Evolutionary conservation across 1,140 invertebrate genomes (phyloP), one percentile per base, ranked within the genome.

Genomic region (Drosophila aff.): DNA sequence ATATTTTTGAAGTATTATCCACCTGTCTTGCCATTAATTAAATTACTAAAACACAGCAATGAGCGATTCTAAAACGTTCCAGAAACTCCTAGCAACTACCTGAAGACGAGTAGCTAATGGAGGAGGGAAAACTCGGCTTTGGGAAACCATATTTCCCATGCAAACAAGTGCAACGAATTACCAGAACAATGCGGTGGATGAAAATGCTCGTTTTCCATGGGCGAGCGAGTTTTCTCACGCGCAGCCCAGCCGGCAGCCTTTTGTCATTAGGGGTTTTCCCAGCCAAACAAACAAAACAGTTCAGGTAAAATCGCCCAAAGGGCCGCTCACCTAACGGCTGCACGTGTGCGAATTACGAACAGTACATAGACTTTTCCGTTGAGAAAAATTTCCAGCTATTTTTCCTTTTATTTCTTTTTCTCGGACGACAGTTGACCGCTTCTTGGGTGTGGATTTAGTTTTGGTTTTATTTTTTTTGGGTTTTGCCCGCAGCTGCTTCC

Each of bases 111-210:
- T 76, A 72, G 60, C 79, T 26, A 11, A 7, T 26, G 46, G 11
- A 76, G 66, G 66, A 18, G 57, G 65, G 64, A 85, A 84, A 75
- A 53, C 36, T 66, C 82, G 46, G 71, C 49, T 61, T 57, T 61
- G 59, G 78, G 64, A 47, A 82, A 81, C 71, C 66, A 49, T 66
- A 74, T 82, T 90, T 90, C 85, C 79, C 85, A 90, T 85, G 85
- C 76, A 90, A 90, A 90, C 85, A 90, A 90, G 85, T 90, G 85
- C 85, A 90, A 75, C 81, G 79, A 86, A 69, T 79, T 66, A 60
- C 82, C 53, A 59, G 63, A 75, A 77, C 61, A 64, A 66, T 64
- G 21, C 33, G 57, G 47, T 66, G 73, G 61, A 67, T 74, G 76
- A 89, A 78, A 81, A 74, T 77, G 65, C 76, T 65, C 26, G 61